A percentile compares a stretch with the other conserved stretches of the same genome.
These are phyloP conservation scores for Heterocephalus glaber DNA, from an alignment of 2,113 vertebrate species.

Conservation along the genomic window DNA sequence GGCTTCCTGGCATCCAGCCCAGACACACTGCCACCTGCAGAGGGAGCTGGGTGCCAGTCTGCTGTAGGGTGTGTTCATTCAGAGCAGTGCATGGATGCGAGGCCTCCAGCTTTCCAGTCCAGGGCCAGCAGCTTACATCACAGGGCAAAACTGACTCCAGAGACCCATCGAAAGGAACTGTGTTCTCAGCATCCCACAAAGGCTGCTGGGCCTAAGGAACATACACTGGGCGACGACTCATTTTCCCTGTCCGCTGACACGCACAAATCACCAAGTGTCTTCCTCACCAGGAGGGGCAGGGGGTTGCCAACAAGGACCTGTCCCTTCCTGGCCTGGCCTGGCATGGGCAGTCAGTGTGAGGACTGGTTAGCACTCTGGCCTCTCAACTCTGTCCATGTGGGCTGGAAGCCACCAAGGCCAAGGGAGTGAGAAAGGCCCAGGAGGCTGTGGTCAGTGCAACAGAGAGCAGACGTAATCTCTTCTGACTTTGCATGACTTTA, in stretches of 20 bases:
- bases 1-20: neutral
- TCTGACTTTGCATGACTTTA: neutral
- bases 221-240: neutral
- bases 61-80: neutral
- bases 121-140: neutral
- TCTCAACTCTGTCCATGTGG: neutral
- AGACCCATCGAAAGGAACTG: neutral
- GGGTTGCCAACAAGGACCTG: neutral
- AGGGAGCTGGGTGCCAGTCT: neutral
- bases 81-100: neutral
- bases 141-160: neutral
- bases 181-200: constrained; percentile 22
- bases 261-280: neutral
- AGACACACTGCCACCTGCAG: neutral
- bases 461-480: neutral
- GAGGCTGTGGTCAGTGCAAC: neutral
- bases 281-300: neutral
- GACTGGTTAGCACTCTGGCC: neutral
- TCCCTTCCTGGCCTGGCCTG: neutral
- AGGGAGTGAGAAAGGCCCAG: neutral
- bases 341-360: neutral
- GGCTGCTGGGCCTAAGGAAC: neutral
- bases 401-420: neutral
- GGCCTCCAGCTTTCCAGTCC: neutral
- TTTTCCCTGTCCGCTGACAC: neutral